Evolutionary conservation across 2,113 vertebrate genomes (phyloP).

Genomic region (Oryzias melastigma): DNA sequence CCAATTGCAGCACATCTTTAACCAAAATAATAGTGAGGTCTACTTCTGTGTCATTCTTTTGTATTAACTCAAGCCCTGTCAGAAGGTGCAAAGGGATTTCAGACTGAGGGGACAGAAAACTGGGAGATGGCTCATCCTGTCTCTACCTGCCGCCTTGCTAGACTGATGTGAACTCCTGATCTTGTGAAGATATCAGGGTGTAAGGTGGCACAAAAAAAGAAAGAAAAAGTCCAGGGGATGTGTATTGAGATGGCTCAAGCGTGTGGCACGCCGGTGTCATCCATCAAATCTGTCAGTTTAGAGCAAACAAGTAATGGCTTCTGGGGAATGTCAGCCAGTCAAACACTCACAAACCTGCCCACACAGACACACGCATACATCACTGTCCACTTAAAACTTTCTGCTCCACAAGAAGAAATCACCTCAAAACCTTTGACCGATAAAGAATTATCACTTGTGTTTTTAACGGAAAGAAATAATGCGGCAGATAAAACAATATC

Average conservation of each 20-base stretch:
- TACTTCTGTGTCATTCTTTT: slow-evolving; percentile 55
- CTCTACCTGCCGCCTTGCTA: slow-evolving; percentile 12
- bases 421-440: neutral
- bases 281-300: slow-evolving; percentile 55
- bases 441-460: no score
- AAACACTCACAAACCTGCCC: slow-evolving; percentile 8
- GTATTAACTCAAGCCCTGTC: slow-evolving; percentile 51
- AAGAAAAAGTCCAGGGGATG: neutral
- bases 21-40: slow-evolving; percentile 69
- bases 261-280: slow-evolving; percentile 29
- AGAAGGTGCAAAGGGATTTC: slow-evolving; percentile 31
- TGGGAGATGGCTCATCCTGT: slow-evolving; percentile 7
- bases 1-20: slow-evolving; percentile 56
- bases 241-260: slow-evolving; percentile 7
- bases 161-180: slow-evolving; percentile 16
- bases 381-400: slow-evolving; percentile 20
- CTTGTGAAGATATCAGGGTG: slow-evolving; percentile 27
- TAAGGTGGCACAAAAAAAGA: slow-evolving; percentile 6
- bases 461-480: no score
- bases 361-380: slow-evolving; percentile 13
- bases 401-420: slow-evolving; percentile 15
- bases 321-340: slow-evolving; percentile 41
- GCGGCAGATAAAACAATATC: no score
- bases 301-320: slow-evolving; percentile 42
- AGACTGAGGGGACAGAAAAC: slow-evolving; percentile 23